Evolutionary conservation across 1,140 invertebrate species (phyloP), one percentile per base, ranked within the genome.

Genomic region (Pseudomyrmex pallidus): DNA sequence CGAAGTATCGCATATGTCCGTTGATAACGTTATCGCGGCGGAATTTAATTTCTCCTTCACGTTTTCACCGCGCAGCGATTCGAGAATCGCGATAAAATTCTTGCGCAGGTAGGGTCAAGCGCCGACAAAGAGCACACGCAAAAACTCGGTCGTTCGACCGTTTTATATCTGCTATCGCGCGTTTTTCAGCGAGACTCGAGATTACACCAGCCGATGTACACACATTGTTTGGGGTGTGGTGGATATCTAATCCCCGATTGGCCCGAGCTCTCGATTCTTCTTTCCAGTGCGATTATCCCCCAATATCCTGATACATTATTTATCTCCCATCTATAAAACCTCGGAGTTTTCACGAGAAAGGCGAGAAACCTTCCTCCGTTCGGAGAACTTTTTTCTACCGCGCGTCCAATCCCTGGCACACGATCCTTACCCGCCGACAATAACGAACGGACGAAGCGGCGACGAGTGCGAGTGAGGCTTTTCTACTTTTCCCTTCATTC

Each of bases 241-340:
- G 68, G 72, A 68, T 86, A 84, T 54, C 80, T 73, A 68, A 68
- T 59, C 68, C 57, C 59, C 74, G 86, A 68, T 66, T 80, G 35
- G 64, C 44, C 73, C 48, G n/a, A 54, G 44, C 20, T 52, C 83
- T 84, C 82, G 70, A 86, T 87, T 90, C 76, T 78, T 84, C 76
- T 85, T 64, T 56, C 66, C 83, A 54, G 88, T 72, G 77, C 87
- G 86, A 91, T 91, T 87, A 91, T 90, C 89, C 86, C 80, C 52
- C 87, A 86, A 90, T 90, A 90, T 90, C 84, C 85, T 78, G 80
- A 83, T 89, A 88, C 90, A 91, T 91, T 90, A 91, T 91, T 91
- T 90, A 90, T 90, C 76, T 35, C 62, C 56, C n/a, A 22, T 61
- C 84, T 73, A 84, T 86, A 77, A 82, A 88, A 82, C 74, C 82